A percentile compares a stretch with the other conserved stretches of the same genome.
Conservation (phyloP, 2,888 invertebrate genomes). For the Sarcophaga variegata region DNA sequence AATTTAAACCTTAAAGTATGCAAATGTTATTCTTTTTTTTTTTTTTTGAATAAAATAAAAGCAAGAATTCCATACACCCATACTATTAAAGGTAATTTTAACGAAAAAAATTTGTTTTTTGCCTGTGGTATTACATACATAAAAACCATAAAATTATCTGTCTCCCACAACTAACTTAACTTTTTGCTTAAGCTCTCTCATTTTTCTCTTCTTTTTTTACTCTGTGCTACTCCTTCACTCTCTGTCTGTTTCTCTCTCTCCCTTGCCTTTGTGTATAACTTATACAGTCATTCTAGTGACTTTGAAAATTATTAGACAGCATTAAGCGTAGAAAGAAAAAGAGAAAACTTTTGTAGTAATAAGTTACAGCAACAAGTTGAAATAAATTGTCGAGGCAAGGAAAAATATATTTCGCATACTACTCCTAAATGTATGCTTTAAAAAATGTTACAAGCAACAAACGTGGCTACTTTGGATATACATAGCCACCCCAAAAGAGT, state of each 20-base stretch:
- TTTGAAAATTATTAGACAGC: neutral
- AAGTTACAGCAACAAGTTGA: conserved; percentile 63
- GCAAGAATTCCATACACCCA: neutral
- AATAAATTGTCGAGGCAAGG: conserved; percentile 34
- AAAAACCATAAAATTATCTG: conserved; percentile 23
- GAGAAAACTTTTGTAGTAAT: neutral
- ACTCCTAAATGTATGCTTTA: conserved; percentile 49
- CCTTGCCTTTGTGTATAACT: neutral
- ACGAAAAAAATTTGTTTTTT: neutral
- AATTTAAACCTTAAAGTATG: conserved; percentile 44
- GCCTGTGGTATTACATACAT: neutral
- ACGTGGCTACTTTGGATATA: neutral
- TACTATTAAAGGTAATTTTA: neutral
- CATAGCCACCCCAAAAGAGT: neutral
- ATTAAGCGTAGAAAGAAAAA: neutral
- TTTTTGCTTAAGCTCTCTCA: neutral
- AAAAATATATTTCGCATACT: neutral
- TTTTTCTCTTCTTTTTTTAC: neutral
- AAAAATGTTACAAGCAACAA: neutral
- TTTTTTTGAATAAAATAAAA: neutral
- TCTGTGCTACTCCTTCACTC: neutral
- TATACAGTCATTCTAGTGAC: neutral
- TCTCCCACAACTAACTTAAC: neutral
- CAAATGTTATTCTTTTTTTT: conserved; percentile 13
- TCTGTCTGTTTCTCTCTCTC: neutral